Evolutionary conservation across 2,797 vertebrate genomes (phyloP).

Genomic region (Pteropus rufus): DNA sequence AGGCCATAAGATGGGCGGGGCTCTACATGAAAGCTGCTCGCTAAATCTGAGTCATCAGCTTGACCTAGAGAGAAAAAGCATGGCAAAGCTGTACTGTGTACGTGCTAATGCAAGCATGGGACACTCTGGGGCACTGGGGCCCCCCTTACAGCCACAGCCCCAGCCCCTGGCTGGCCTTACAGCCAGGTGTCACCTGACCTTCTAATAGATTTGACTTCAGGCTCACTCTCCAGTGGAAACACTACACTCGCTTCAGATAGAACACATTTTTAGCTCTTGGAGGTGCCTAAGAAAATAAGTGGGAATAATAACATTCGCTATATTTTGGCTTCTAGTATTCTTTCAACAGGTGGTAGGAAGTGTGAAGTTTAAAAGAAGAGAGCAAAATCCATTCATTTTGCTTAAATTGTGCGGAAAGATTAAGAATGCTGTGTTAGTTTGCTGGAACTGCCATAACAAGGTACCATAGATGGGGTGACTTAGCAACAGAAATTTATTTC

Average conservation of each 20-base stretch:
- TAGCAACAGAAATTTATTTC: background rate
- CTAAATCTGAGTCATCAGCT: no score
- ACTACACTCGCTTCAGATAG: no score
- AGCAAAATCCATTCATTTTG: background rate
- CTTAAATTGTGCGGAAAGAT: background rate
- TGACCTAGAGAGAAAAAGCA: background rate
- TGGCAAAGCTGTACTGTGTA: accelerated
- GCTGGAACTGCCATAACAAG: background rate
- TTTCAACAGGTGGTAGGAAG: background rate
- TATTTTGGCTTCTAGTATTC: background rate
- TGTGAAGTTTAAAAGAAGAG: background rate
- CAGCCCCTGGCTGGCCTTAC: accelerated
- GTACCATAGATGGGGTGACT: background rate
- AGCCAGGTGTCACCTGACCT: accelerated
- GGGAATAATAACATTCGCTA: background rate
- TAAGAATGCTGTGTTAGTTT: background rate
- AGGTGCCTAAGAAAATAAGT: background rate
- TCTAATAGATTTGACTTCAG: background rate
- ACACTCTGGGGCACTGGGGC: accelerated
- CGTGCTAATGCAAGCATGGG: accelerated
- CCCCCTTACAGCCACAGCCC: background rate
- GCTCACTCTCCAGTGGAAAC: background rate
- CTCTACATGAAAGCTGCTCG: background rate
- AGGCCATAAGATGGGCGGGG: background rate
- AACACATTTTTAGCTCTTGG: background rate